Base-by-base conservation (phyloP, 2,797 vertebrate genomes). In the Mionectes olivaceus region DNA sequence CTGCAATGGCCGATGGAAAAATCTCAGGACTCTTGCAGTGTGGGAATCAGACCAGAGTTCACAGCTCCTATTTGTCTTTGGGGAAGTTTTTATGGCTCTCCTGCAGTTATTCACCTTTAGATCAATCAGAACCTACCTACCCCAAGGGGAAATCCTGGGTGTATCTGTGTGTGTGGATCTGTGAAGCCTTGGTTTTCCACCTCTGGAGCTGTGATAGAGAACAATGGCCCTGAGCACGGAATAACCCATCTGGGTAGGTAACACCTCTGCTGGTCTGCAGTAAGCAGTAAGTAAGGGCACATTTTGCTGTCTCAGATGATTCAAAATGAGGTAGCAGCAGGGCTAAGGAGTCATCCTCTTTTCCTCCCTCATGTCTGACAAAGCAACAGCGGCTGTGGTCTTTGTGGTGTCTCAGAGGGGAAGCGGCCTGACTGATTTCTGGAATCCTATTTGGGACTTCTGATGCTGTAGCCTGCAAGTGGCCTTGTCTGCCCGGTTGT, bases 361-460 rank as follows among this genome's bases (percentile, higher is more conserved):
- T 50, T 39, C 17, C 30, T 70, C 8, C 30, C 6, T 67, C 27
- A 4, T 2, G 18, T 23, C 33, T 59, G 25, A 77, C 25, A 80
- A 47, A 83, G 41, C 22, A 53, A 12, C 24, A 21, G 8, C 25
- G 15, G 17, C 28, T 57, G 2, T 13, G 27, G 67, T 19, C 39
- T 63, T 61, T 0, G 0, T 60, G 55, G 3, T 37, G 13, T 73
- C 37, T 16, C 47, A 28, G 11, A 13, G 12, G 39, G 55, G 8
- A 61, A n/a, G 15, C 30, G 41, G 32, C 13, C 4, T 27, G 15
- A 16, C 33, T 59, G n/a, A 43, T 19, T 44, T 44, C 12, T 57
- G n/a, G 9, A 9, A 16, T 19, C 13, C 32, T 33, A 4, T 50
- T 55, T 46, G 37, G 27, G 41, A 59, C 9, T 67, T 27, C 13